Base-by-base conservation (phyloP, 2,113 vertebrate species). In the Cynocephalus volans region DNA sequence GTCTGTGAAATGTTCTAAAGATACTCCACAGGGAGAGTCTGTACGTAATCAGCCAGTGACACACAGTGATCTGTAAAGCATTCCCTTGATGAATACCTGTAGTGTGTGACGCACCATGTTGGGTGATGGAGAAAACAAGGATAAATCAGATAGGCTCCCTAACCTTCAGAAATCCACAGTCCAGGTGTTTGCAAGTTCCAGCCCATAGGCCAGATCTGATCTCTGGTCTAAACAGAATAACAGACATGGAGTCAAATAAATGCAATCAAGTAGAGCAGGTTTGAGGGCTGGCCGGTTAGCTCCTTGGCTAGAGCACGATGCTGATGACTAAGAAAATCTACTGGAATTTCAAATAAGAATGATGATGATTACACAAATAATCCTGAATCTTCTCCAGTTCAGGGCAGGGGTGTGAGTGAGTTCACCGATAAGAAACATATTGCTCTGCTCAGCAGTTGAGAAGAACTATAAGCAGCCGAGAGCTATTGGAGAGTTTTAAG, bases 291-390 rank as follows among this genome's bases (percentile, higher is more conserved):
- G 41, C 41, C 41, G 41, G 41, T 41, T 41, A 41, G 41, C 41
- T 41, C 41, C 41, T 41, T 41, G 41, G 41, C 41, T 41, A 41
- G 41, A 41, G 41, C 41, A 41, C 4, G 41, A 41, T 41, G 41
- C 41, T 41, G 41, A 41, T 41, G 41, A 50, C 58, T 75, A 14
- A 88, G 76, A 91, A 83, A 90, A 64, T 33, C 58, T 89, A 1
- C 26, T 52, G 8, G 50, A 58, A 93, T 83, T 92, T 92, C 86
- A 69, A 80, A 8, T 85, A 60, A 89, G 23, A 73, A 67, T 48
- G 31, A 58, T 77, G 48, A 50, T 86, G 41, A 41, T 8, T 83
- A 4, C 31, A 23, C 23, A 88, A 26, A 81, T 86, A 77, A 62
- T n/a, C 50, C 77, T 73, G 23, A 45, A 26, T 62, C 17, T 56